phyloP scores from a whole-genome alignment of 2,113 vertebrate genomes.

The Planiliza haematocheilus region DNA sequence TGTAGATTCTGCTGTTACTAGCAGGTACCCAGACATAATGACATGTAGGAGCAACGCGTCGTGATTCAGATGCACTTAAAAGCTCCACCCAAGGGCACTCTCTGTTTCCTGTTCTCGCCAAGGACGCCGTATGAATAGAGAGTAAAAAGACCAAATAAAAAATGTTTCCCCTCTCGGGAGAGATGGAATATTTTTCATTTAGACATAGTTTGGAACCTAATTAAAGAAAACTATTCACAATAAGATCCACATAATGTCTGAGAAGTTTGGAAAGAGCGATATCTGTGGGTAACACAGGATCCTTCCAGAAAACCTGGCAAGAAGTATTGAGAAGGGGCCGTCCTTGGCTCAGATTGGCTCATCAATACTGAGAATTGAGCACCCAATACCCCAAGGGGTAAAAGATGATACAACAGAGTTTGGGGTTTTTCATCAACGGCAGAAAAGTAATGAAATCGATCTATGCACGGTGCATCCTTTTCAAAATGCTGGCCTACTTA shows the following conservation, averaged over 20 bases:
- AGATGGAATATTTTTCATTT: background rate
- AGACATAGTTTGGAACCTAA: conserved; percentile 8
- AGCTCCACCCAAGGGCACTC: background rate
- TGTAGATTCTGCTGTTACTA: conserved; percentile 25
- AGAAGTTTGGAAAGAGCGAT: conserved; percentile 13
- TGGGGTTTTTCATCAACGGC: no score
- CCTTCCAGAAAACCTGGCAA: background rate
- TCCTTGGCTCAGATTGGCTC: conserved; percentile 7
- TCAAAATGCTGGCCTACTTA: no score
- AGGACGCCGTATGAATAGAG: background rate
- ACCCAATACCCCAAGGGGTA: conserved; percentile 13
- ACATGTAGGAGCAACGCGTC: background rate
- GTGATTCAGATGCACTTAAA: conserved; percentile 7
- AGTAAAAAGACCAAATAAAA: background rate
- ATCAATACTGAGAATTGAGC: conserved; percentile 35
- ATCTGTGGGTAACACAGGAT: conserved; percentile 31
- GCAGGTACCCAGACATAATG: background rate
- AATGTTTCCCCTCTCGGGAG: background rate
- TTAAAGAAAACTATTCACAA: conserved; percentile 16
- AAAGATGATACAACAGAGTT: conserved; percentile 1
- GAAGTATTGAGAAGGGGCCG: background rate
- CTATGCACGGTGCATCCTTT: background rate
- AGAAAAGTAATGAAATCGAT: conserved; percentile 15
- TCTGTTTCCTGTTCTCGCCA: conserved; percentile 2
- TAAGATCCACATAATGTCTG: background rate